Percentiles rank a stretch among this genome's conserved stretches.
Evolutionary conservation across 2,888 invertebrate species (phyloP).

Genomic region (Neoscelio sp.): DNA sequence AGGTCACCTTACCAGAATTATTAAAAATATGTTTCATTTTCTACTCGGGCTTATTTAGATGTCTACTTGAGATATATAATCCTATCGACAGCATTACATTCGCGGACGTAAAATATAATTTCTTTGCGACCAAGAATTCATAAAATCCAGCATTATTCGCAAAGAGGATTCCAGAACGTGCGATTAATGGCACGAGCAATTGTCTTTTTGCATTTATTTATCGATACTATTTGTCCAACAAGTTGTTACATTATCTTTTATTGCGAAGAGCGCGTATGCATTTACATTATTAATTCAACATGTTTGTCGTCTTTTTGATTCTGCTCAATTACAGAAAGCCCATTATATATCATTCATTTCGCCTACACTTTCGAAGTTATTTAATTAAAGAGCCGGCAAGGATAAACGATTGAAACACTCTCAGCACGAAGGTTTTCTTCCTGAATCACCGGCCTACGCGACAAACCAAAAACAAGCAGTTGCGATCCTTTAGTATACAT

Average conservation of each 20-base stretch:
- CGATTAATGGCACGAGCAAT: constrained; percentile 43
- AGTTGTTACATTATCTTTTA: constrained; percentile 34
- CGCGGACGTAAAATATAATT: too few species aligned
- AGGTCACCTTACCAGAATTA: too few species aligned
- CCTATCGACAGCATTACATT: too few species aligned
- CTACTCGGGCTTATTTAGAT: too few species aligned
- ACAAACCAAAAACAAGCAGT: constrained; percentile 51
- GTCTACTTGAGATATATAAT: too few species aligned
- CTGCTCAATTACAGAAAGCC: not conserved
- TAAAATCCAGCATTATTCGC: constrained; percentile 12
- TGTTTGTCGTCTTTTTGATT: constrained; percentile 32
- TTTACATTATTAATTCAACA: constrained; percentile 20
- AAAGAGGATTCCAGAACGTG: constrained; percentile 17
- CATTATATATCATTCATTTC: constrained; percentile 52
- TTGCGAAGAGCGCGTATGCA: not conserved
- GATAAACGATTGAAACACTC: constrained; percentile 35
- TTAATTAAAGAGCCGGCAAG: constrained; percentile 47
- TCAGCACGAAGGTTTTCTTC: constrained; percentile 44
- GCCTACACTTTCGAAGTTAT: constrained; percentile 41
- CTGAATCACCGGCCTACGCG: constrained; percentile 25
- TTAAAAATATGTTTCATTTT: too few species aligned
- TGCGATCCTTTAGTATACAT: constrained; percentile 51
- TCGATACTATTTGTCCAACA: constrained; percentile 52
- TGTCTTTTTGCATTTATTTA: constrained; percentile 43
- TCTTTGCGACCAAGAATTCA: constrained; percentile 12